Percentiles rank a stretch among this genome's conserved stretches.
phyloP scores from a whole-genome alignment of 2,797 vertebrate genomes.

The Microchirus variegatus region DNA sequence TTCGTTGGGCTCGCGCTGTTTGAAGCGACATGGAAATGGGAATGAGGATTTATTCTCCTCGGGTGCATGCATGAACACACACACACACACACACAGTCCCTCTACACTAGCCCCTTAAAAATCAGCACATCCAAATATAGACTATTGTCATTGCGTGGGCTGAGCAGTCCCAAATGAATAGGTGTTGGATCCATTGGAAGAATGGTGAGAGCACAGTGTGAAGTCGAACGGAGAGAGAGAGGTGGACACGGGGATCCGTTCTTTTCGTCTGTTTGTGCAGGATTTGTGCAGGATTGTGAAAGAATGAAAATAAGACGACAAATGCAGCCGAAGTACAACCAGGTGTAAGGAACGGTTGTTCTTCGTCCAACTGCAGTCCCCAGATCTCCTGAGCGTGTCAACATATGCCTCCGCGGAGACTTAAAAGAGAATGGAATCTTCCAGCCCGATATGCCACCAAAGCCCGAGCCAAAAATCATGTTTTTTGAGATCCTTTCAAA shows the following conservation, averaged over 20 bases:
- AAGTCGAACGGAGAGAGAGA: slow-evolving; percentile 8
- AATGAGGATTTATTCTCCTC: slow-evolving; percentile 22
- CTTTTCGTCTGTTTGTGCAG: slow-evolving; percentile 35
- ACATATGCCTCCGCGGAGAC: slow-evolving; percentile 52
- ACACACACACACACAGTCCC: neutral
- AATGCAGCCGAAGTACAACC: slow-evolving; percentile 42
- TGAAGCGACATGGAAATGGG: slow-evolving; percentile 41
- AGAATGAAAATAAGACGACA: slow-evolving; percentile 39
- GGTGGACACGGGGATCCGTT: slow-evolving; percentile 18
- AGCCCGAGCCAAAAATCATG: slow-evolving; percentile 55
- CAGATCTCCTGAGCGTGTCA: slow-evolving; percentile 53
- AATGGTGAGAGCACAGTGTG: slow-evolving; percentile 22
- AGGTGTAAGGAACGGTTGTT: slow-evolving; percentile 53
- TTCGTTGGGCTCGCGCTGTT: slow-evolving; percentile 27
- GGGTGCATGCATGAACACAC: slow-evolving; percentile 15
- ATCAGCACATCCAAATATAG: slow-evolving; percentile 62
- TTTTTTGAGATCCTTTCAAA: slow-evolving; percentile 68
- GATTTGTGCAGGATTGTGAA: slow-evolving; percentile 56
- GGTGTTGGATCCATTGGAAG: slow-evolving; percentile 48
- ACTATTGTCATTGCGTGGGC: slow-evolving; percentile 57
- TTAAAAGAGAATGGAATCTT: slow-evolving; percentile 44
- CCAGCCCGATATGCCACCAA: slow-evolving; percentile 57
- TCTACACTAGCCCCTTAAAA: slow-evolving; percentile 4
- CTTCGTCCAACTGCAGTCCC: slow-evolving; percentile 47
- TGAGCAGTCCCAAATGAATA: slow-evolving; percentile 60